Percentiles rank a stretch among this genome's conserved stretches.
Conservation (phyloP, 2,888 invertebrate species). For the Polia nebulosa region DNA sequence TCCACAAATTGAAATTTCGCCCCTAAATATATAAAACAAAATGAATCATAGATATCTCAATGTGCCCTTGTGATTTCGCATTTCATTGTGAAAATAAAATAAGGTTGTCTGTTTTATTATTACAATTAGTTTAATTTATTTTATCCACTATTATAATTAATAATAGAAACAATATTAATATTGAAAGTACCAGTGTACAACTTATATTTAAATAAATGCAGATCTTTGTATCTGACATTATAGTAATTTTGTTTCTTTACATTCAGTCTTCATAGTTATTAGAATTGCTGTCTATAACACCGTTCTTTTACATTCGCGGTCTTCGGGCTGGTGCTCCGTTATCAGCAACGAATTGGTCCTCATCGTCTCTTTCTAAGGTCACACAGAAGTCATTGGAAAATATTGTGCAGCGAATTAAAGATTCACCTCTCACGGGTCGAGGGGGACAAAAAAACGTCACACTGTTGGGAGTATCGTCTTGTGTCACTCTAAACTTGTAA, state of each 20-base stretch:
- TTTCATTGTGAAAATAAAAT: slow-evolving; percentile 30
- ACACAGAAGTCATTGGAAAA: slow-evolving; percentile 87
- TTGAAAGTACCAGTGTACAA: slow-evolving; percentile 41
- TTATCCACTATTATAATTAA: slow-evolving; percentile 8
- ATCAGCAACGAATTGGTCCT: slow-evolving; percentile 81
- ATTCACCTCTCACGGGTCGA: slow-evolving; percentile 78
- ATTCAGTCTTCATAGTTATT: slow-evolving; percentile 47
- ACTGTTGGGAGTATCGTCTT: slow-evolving; percentile 76
- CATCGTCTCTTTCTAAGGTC: slow-evolving; percentile 81
- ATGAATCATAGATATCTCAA: not conserved
- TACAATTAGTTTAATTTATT: slow-evolving; percentile 37
- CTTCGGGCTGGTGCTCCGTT: slow-evolving; percentile 76
- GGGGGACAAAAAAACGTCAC: slow-evolving; percentile 86
- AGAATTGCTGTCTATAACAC: slow-evolving; percentile 3
- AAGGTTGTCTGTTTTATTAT: slow-evolving; percentile 7
- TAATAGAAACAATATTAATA: slow-evolving; percentile 16
- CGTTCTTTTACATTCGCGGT: slow-evolving; percentile 71
- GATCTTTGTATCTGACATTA: slow-evolving; percentile 25
- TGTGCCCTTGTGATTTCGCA: not conserved
- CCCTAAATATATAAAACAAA: not conserved
- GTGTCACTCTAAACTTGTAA: slow-evolving; percentile 85
- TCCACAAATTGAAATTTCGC: not conserved
- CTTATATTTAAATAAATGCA: slow-evolving; percentile 34
- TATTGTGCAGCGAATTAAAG: slow-evolving; percentile 81
- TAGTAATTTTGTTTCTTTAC: slow-evolving; percentile 2